Conservation (phyloP, 2,113 vertebrate genomes). For the Antennarius striatus region DNA sequence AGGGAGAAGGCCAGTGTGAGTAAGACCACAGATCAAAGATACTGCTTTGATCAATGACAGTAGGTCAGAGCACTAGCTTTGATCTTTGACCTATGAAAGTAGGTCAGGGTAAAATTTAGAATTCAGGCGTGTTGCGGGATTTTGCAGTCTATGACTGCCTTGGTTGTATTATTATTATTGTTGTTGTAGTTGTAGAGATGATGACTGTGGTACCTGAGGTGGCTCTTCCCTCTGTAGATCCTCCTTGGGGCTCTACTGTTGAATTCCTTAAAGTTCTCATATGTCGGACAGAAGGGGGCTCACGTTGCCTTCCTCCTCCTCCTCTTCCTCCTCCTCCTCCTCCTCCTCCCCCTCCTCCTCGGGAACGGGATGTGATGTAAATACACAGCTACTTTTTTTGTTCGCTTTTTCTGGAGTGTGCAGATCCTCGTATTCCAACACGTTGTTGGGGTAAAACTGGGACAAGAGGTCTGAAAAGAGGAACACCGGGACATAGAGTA, state of each 20-base stretch:
- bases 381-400: slow-evolving; percentile 59
- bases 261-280: slow-evolving; percentile 39
- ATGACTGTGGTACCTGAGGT: too few relatives aligned
- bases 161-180: too few relatives aligned
- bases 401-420: slow-evolving; percentile 30
- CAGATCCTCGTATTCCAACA: slow-evolving; percentile 37
- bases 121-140: too few relatives aligned
- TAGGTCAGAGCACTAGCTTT: too few relatives aligned
- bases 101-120: too few relatives aligned
- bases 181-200: too few relatives aligned
- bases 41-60: too few relatives aligned
- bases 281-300: slow-evolving; percentile 39
- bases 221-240: background rate
- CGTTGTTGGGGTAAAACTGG: background rate
- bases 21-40: too few relatives aligned
- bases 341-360: slow-evolving; percentile 58
- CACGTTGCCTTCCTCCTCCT: slow-evolving; percentile 38
- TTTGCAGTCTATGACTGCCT: too few relatives aligned
- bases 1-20: too few relatives aligned
- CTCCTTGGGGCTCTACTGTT: background rate
- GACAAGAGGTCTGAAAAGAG: background rate
- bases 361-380: slow-evolving; percentile 82
- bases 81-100: too few relatives aligned
- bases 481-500: background rate
- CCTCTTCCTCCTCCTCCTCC: slow-evolving; percentile 29